These are phyloP conservation scores for Butastur rufipennis DNA, from an alignment of 2,113 vertebrate genomes.

Conservation along the genomic window DNA sequence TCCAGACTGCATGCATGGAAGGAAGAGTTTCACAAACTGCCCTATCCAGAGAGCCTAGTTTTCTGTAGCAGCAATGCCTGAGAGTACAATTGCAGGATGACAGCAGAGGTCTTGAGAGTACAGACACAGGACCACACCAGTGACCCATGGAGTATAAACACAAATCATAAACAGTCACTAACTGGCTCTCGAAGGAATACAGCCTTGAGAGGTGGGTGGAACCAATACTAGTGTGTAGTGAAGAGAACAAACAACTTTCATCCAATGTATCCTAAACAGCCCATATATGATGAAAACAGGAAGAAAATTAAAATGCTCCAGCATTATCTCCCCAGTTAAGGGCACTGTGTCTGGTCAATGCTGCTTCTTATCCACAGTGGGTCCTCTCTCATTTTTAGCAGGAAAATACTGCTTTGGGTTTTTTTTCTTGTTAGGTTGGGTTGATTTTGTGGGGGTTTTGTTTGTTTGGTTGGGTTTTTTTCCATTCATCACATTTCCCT, in stretches of 20 bases:
- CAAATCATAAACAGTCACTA: neutral
- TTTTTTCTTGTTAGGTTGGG: too few species aligned
- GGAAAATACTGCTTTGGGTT: neutral
- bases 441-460: too few species aligned
- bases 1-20: neutral
- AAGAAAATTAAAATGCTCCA: neutral
- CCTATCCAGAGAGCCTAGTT: neutral
- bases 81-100: neutral
- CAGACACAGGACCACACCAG: neutral
- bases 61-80: neutral
- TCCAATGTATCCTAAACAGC: neutral
- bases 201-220: neutral
- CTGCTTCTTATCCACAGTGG: neutral
- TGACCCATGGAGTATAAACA: neutral
- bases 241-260: neutral
- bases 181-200: neutral
- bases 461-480: neutral
- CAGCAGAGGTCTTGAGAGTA: neutral
- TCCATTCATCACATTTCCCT: neutral
- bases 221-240: neutral
- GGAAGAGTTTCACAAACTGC: neutral
- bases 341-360: neutral
- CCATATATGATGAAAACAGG: neutral
- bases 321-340: neutral
- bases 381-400: neutral